These are phyloP conservation scores for Neolamprologus sp. DNA, from an alignment of 2,113 vertebrate species.

Conservation along the genomic window DNA sequence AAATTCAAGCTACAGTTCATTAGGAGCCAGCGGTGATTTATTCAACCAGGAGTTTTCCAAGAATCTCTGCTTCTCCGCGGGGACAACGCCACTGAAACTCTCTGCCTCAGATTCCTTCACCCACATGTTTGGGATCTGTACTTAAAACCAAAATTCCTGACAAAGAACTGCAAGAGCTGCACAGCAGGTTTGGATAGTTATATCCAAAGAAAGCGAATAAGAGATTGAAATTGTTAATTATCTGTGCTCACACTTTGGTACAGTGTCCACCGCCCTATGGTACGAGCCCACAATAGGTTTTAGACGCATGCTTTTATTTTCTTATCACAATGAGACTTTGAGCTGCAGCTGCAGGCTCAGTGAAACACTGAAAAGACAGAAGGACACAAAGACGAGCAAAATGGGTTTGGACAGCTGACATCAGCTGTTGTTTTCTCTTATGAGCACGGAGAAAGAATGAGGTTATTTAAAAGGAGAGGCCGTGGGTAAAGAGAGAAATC, in stretches of 20 bases:
- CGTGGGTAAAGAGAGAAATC: neutral
- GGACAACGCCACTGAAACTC: neutral
- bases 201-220: neutral
- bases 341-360: constrained; percentile 51
- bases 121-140: neutral
- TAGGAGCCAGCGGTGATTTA: neutral
- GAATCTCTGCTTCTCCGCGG: neutral
- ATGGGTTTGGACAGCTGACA: constrained; percentile 30
- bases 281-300: constrained; percentile 28
- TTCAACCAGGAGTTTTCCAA: neutral
- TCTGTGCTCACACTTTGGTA: neutral
- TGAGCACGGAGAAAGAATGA: neutral
- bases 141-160: neutral
- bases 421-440: constrained; percentile 10
- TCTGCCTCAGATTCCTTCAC: neutral
- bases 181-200: neutral
- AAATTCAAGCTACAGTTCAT: neutral
- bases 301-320: neutral
- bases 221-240: neutral
- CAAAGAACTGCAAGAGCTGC: neutral
- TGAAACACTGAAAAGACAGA: constrained; percentile 35
- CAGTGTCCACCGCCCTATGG: constrained; percentile 11
- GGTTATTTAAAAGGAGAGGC: neutral
- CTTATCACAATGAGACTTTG: neutral
- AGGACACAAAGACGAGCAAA: constrained; percentile 29